These are phyloP conservation scores for Heteromurus nitidus DNA, from an alignment of 2,888 invertebrate genomes.

Conservation along the genomic window DNA sequence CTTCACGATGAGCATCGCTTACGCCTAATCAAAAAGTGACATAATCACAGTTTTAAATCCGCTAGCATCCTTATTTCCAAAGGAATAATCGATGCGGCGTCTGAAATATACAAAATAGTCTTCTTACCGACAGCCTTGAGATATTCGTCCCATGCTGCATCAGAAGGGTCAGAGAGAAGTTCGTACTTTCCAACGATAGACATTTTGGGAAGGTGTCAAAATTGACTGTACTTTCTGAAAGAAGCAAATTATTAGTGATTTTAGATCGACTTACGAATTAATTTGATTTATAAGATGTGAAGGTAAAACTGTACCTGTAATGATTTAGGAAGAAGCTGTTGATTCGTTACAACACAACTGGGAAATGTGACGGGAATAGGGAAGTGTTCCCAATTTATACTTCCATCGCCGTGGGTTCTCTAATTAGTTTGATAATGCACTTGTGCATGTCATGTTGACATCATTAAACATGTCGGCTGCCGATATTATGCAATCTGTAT, in stretches of 20 bases:
- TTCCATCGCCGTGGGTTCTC: no score
- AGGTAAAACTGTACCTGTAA: not conserved
- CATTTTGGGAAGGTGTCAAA: conserved; percentile 38
- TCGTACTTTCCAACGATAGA: conserved; percentile 56
- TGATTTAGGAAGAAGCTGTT: not conserved
- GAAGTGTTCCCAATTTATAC: not conserved
- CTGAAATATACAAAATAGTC: not conserved
- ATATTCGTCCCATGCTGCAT: conserved; percentile 48
- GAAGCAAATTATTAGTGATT: no score
- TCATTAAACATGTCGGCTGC: no score
- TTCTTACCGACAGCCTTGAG: conserved; percentile 49
- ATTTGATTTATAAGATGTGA: no score
- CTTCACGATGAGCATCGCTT: conserved; percentile 57
- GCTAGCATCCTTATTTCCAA: no score
- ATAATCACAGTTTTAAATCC: not conserved
- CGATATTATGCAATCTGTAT: no score
- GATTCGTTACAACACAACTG: not conserved
- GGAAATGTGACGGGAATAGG: not conserved
- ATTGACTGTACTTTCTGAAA: no score
- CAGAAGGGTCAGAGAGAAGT: conserved; percentile 48
- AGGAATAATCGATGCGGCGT: not conserved
- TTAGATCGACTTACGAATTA: no score
- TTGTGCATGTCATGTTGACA: no score
- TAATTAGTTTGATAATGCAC: no score
- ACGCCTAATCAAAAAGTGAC: conserved; percentile 22